Percentiles rank a stretch among this genome's conserved stretches.
phyloP scores from a whole-genome alignment of 2,797 vertebrate genomes.

The Rallus crepitans region DNA sequence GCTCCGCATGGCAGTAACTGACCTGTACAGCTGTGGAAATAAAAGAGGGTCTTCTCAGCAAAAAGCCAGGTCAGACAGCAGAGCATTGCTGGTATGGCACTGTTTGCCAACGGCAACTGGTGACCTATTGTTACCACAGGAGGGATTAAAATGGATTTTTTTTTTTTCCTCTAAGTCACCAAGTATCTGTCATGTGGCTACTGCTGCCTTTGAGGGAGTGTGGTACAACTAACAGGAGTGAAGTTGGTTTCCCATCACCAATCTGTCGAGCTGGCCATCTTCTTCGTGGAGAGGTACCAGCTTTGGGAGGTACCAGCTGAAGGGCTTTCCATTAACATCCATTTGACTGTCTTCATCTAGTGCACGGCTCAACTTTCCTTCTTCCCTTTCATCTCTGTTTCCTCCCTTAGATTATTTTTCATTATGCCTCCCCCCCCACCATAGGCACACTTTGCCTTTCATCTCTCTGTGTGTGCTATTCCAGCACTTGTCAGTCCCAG shows the following conservation, averaged over 20 bases:
- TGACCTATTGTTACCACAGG: neutral
- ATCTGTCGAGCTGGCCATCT: neutral
- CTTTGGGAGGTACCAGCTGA: slow-evolving; percentile 46
- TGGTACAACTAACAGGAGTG: neutral
- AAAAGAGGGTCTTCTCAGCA: neutral
- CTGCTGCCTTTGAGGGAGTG: neutral
- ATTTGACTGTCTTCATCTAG: slow-evolving; percentile 48
- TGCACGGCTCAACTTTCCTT: slow-evolving; percentile 6
- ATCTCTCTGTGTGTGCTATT: slow-evolving; percentile 56
- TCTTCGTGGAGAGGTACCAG: slow-evolving; percentile 6
- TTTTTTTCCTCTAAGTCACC: neutral
- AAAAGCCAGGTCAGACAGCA: neutral
- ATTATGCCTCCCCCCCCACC: slow-evolving; percentile 37
- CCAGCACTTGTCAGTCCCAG: slow-evolving; percentile 58
- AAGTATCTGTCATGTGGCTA: neutral
- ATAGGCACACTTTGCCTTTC: slow-evolving; percentile 50
- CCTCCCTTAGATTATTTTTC: slow-evolving; percentile 61
- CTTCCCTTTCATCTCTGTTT: slow-evolving; percentile 52
- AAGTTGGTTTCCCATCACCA: neutral
- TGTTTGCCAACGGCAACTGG: neutral
- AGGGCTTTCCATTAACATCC: slow-evolving; percentile 51
- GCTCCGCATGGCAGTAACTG: neutral
- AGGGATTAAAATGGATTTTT: neutral
- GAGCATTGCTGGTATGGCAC: neutral
- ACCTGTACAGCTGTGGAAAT: neutral